phyloP scores from a whole-genome alignment of 2,888 invertebrate genomes.

The Thyatira batis region DNA sequence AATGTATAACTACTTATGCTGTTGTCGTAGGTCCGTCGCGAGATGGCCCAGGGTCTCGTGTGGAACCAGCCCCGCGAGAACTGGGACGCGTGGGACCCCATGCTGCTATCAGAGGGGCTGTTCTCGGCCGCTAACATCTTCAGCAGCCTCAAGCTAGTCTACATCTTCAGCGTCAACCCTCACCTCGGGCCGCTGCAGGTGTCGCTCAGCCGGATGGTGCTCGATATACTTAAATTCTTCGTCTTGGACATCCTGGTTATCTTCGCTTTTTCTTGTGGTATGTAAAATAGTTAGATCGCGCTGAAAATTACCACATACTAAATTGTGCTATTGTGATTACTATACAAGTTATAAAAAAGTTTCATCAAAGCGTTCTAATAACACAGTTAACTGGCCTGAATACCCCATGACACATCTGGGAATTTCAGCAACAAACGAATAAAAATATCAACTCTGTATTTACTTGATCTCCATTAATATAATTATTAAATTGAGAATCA shows the following conservation, averaged over 20 bases:
- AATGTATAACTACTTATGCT: background rate
- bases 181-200: constrained; percentile 98
- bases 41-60: constrained; percentile 82
- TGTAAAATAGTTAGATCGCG: too few species aligned
- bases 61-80: constrained; percentile 90
- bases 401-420: too few species aligned
- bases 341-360: too few species aligned
- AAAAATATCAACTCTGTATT: too few species aligned
- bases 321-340: too few species aligned
- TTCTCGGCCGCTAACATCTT: constrained; percentile 99
- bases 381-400: too few species aligned
- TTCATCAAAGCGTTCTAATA: too few species aligned
- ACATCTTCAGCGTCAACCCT: constrained; percentile 98
- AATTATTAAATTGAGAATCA: too few species aligned
- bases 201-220: constrained; percentile 95
- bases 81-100: constrained; percentile 99
- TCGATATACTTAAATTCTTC: constrained; percentile 98
- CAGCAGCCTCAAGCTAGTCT: constrained; percentile 97
- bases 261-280: constrained; percentile 97
- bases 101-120: constrained; percentile 96
- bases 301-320: too few species aligned
- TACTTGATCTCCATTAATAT: too few species aligned
- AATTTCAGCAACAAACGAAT: too few species aligned
- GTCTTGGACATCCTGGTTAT: constrained; percentile 95
- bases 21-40: constrained; percentile 85